A percentile compares a stretch with the other conserved stretches of the same genome.
Conservation (phyloP, 2,113 vertebrate species). For the Cricetomys ansorgei region DNA sequence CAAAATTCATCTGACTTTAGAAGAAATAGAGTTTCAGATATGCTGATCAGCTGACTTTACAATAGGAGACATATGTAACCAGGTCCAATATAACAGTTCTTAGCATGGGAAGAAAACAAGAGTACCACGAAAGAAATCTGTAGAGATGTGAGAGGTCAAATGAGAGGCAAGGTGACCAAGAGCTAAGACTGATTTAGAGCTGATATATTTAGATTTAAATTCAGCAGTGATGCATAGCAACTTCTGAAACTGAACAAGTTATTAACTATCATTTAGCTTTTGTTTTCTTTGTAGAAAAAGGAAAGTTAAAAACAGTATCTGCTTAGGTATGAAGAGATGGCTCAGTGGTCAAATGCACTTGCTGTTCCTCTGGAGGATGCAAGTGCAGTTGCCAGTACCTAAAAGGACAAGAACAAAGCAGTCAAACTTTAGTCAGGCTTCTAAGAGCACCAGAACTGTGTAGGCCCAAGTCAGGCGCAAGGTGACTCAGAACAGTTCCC, state of each 20-base stretch:
- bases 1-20: slow-evolving; percentile 17
- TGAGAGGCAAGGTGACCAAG: neutral
- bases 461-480: too few relatives aligned
- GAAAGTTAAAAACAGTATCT: neutral
- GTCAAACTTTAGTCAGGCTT: too few relatives aligned
- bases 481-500: too few relatives aligned
- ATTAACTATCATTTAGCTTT: neutral
- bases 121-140: neutral
- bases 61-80: neutral
- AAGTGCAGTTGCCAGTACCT: neutral
- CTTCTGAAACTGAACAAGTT: neutral
- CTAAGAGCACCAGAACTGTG: too few relatives aligned
- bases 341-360: neutral
- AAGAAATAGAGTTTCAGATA: neutral
- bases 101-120: neutral
- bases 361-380: neutral
- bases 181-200: neutral
- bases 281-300: neutral
- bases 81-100: neutral
- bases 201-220: neutral
- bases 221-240: neutral
- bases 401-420: too few relatives aligned
- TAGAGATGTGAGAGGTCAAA: too few relatives aligned
- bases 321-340: neutral
- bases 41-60: neutral